Conservation (phyloP, 2,113 vertebrate species). For the Gymnorhina tibicen region DNA sequence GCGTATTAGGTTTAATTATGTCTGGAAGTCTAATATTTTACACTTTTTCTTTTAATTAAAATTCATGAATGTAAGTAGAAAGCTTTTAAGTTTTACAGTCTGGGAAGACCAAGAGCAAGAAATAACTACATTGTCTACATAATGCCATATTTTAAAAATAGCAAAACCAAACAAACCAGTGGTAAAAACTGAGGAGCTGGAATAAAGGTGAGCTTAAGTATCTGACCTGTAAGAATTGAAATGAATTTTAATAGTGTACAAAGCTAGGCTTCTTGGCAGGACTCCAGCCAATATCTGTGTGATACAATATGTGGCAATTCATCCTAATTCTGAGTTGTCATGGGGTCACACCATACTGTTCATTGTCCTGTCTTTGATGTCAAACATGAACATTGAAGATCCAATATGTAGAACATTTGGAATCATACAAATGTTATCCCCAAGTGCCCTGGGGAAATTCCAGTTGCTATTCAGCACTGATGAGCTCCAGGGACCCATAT, state of each 20-base stretch:
- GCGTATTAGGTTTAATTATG: constrained; percentile 55
- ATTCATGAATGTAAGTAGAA: constrained; percentile 9
- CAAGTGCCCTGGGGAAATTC: not conserved
- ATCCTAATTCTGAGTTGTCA: not conserved
- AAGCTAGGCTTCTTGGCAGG: not conserved
- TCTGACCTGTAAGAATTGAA: not conserved
- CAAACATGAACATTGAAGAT: not conserved
- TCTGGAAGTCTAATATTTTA: constrained; percentile 37
- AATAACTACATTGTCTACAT: not conserved
- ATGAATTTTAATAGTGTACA: not conserved
- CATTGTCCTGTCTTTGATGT: not conserved
- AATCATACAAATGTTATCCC: not conserved
- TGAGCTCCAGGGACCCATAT: not conserved
- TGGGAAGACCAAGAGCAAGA: not conserved
- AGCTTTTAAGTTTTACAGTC: not conserved
- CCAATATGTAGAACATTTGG: not conserved
- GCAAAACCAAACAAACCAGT: not conserved
- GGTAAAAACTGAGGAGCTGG: not conserved
- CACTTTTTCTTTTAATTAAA: constrained; percentile 57
- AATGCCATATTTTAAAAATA: not conserved
- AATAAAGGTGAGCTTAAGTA: not conserved
- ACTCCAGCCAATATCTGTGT: too few species aligned
- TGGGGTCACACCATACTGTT: not conserved
- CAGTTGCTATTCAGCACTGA: not conserved
- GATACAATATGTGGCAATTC: not conserved